Evolutionary conservation across 2,113 vertebrate species (phyloP).

Genomic region (Sphaerodactylus townsendi): DNA sequence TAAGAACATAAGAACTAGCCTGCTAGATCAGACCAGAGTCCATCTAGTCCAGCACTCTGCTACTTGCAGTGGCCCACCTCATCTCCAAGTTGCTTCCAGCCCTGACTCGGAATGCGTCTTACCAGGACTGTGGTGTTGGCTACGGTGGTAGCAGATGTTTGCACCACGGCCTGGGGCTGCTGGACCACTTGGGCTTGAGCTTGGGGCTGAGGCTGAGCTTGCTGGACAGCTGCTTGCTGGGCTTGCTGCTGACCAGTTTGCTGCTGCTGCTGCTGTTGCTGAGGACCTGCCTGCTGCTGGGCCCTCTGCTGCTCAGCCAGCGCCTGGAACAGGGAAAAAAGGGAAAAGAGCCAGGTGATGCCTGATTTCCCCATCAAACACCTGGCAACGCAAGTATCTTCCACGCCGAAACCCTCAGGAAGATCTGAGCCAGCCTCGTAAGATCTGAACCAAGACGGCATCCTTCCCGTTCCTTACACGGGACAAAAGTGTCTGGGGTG

Average conservation of each 20-base stretch:
- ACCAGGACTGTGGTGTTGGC: slow-evolving; percentile 91
- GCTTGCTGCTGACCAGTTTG: slow-evolving; percentile 68
- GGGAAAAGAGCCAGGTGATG: background rate
- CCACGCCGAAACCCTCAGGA: too few species aligned
- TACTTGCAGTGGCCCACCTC: too few species aligned
- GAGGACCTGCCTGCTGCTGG: slow-evolving; percentile 82
- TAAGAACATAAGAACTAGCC: too few species aligned
- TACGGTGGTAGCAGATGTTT: slow-evolving; percentile 81
- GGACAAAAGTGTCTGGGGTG: too few species aligned
- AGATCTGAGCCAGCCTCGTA: too few species aligned
- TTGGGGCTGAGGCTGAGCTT: slow-evolving; percentile 72
- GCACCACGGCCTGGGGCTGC: slow-evolving; percentile 79
- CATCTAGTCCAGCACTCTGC: too few species aligned
- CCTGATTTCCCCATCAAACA: too few species aligned
- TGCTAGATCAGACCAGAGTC: too few species aligned
- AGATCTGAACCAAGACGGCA: too few species aligned
- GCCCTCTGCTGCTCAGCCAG: slow-evolving; percentile 89
- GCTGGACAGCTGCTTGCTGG: slow-evolving; percentile 70
- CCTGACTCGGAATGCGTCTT: slow-evolving; percentile 58
- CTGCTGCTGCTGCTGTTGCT: slow-evolving; percentile 72
- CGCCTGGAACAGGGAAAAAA: slow-evolving; percentile 73
- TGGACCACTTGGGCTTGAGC: slow-evolving; percentile 67
- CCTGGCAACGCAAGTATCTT: too few species aligned
- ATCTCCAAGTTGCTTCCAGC: slow-evolving; percentile 38
- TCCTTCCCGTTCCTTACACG: too few species aligned